Evolutionary conservation across 1,140 invertebrate genomes (phyloP), one percentile per base, ranked within the genome.

Genomic region (Diuraphis noxia): DNA sequence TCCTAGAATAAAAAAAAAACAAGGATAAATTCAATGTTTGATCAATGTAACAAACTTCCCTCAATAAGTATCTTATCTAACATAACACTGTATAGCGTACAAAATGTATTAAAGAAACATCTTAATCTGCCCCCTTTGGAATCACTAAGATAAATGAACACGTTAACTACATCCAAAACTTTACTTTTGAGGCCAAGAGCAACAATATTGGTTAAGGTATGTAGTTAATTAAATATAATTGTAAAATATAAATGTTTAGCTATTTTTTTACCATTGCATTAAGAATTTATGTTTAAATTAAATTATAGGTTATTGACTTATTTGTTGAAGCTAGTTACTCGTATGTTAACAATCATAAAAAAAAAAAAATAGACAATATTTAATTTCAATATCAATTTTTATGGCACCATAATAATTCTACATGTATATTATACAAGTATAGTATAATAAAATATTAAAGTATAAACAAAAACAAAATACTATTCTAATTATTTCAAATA

Each of bases 351-450:
- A 72, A 72, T 72, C n/a, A 72, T 63, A 63, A 72, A n/a, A 72
- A 72, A 72, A 56, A 56, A 63, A 63, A 72, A 72, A 72, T 72
- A 72, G 56, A 72, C 30, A n/a, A 72, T 63, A 72, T 72, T 72
- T 17, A 72, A 72, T 72, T 49, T 72, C 13, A 72, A 72, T 72
- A 72, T n/a, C 30, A 72, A 72, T 81, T 30, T 87, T 87, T 56
- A 87, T 87, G 85, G 85, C 85, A 87, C 85, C 85, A 87, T 56
- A 49, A 87, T 36, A 87, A 87, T 52, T 25, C 56, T 87, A 52
- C 36, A 38, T 38, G 4, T 56, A 52, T 10, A 87, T 36, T 23
- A n/a, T 34, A 49, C 82, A 43, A n/a, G 9, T n/a, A 86, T 8
- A 85, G 46, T 43, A 34, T 46, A 85, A 85, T 85, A 85, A 43